phyloP scores from a whole-genome alignment of 2,113 vertebrate species.

The Phoxinus phoxinus region DNA sequence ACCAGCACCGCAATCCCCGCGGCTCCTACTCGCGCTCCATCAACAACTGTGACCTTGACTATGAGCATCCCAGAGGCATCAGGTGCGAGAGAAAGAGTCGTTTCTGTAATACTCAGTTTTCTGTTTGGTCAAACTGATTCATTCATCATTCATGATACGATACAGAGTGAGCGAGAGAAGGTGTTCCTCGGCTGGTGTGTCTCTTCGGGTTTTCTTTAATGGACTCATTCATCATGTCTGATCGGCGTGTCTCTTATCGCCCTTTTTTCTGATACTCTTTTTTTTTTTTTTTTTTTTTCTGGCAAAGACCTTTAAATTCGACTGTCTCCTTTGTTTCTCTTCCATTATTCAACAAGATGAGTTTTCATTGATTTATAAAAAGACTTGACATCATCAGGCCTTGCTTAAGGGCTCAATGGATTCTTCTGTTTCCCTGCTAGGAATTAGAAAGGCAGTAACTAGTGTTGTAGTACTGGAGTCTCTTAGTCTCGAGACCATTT shows the following conservation, averaged over 20 bases:
- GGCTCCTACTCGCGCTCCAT: conserved; percentile 83
- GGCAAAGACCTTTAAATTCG: neutral
- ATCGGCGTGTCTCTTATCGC: neutral
- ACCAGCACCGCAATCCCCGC: conserved; percentile 82
- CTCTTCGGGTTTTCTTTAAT: conserved; percentile 25
- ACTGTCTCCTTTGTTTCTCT: neutral
- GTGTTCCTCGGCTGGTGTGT: conserved; percentile 10
- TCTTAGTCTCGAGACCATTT: no score
- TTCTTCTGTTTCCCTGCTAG: neutral
- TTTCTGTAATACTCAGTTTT: neutral
- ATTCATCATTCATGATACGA: neutral
- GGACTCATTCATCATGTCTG: conserved; percentile 48
- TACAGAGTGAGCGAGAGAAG: neutral
- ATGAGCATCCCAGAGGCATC: conserved; percentile 84
- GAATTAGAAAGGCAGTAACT: neutral
- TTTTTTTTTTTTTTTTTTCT: neutral
- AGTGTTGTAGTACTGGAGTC: neutral
- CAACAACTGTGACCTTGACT: conserved; percentile 83
- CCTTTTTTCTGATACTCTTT: neutral
- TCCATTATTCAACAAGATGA: conserved; percentile 1
- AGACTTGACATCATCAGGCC: neutral
- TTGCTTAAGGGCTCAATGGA: neutral
- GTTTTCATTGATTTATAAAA: conserved; percentile 21
- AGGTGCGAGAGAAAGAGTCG: conserved; percentile 73
- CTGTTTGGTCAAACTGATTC: neutral